phyloP scores from a whole-genome alignment of 2,797 vertebrate genomes.

The Chiroxiphia lanceolata region DNA sequence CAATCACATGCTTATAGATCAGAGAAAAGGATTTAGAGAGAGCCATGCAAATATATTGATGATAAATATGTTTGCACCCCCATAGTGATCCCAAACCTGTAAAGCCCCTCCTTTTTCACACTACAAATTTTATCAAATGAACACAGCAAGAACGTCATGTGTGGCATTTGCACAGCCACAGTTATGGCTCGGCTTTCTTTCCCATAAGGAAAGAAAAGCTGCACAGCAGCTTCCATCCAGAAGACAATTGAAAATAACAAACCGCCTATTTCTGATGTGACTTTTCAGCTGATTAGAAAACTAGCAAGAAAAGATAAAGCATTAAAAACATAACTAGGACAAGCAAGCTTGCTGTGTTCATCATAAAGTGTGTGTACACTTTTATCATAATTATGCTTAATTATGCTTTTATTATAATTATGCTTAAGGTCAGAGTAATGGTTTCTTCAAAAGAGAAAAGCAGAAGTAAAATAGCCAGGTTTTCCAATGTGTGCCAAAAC shows the following conservation, averaged over 20 bases:
- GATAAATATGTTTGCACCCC: not conserved
- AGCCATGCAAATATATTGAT: not conserved
- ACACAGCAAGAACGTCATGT: not conserved
- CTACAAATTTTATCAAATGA: not conserved
- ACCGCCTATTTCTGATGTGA: not conserved
- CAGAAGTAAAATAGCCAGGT: not conserved
- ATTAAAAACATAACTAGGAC: not conserved
- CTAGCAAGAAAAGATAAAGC: not conserved
- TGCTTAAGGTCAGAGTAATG: not conserved
- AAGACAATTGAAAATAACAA: not conserved
- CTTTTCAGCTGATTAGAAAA: not conserved
- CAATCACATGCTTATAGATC: not conserved
- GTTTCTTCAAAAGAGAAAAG: not conserved
- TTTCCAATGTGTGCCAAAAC: not conserved
- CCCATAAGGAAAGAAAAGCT: not conserved
- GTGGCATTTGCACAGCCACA: not conserved
- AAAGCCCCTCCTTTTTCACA: not conserved
- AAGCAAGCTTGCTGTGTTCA: not conserved
- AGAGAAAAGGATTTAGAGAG: not conserved
- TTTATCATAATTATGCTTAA: not conserved
- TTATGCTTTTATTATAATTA: not conserved
- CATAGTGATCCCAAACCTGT: not conserved
- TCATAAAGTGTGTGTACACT: rapidly evolving
- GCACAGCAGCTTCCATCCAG: not conserved
- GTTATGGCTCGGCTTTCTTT: not conserved